phyloP scores from a whole-genome alignment of 2,113 vertebrate genomes.

The Tichodroma muraria region DNA sequence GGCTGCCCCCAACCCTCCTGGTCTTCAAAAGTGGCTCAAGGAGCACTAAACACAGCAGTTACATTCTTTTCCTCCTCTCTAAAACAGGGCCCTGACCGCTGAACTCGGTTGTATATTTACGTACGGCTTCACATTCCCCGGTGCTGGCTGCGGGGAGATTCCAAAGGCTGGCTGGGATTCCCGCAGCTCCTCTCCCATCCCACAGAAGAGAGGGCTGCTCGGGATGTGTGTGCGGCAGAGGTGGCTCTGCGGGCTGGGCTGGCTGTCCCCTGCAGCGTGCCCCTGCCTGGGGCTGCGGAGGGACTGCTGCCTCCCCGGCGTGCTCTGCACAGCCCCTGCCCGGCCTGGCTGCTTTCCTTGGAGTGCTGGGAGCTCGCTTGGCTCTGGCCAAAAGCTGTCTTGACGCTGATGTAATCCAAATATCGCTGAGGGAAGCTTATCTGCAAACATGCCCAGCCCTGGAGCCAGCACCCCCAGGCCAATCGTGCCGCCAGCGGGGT shows the following conservation, averaged over 20 bases:
- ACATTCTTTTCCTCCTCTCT: background rate
- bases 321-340: background rate
- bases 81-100: background rate
- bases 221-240: background rate
- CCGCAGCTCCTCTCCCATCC: background rate
- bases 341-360: background rate
- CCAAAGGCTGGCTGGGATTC: background rate
- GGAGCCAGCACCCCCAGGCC: background rate
- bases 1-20: background rate
- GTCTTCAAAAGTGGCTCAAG: background rate
- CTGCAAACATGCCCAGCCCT: background rate
- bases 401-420: background rate
- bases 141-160: background rate
- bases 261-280: background rate
- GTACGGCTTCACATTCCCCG: accelerated
- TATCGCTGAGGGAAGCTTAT: background rate
- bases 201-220: accelerated
- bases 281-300: background rate
- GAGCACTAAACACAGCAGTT: background rate
- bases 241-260: background rate
- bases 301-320: background rate
- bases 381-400: background rate
- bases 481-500: background rate
- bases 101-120: accelerated
- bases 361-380: background rate